Evolutionary conservation across 2,113 vertebrate genomes (phyloP).

Genomic region (Hypomesus transpacificus): DNA sequence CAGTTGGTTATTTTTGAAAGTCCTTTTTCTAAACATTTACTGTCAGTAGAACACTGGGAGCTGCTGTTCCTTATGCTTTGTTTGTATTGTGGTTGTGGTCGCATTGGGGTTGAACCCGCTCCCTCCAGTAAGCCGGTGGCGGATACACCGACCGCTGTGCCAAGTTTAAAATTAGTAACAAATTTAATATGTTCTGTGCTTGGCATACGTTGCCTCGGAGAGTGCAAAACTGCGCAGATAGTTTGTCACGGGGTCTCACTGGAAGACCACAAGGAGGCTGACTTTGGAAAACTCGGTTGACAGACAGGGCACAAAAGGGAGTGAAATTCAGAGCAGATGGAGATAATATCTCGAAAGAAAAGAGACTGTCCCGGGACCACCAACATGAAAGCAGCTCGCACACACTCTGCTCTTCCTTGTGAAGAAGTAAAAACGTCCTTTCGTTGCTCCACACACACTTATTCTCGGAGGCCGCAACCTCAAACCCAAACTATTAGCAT

Average conservation of each 20-base stretch:
- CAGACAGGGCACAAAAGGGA: slow-evolving; percentile 55
- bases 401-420: slow-evolving; percentile 43
- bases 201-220: slow-evolving; percentile 77
- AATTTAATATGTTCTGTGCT: slow-evolving; percentile 82
- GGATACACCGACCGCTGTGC: slow-evolving; percentile 74
- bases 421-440: slow-evolving; percentile 39
- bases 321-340: slow-evolving; percentile 72
- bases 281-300: slow-evolving; percentile 73
- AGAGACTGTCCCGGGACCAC: slow-evolving; percentile 48
- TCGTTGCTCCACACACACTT: slow-evolving; percentile 33
- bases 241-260: slow-evolving; percentile 79
- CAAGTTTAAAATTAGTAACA: slow-evolving; percentile 93
- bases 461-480: slow-evolving; percentile 56
- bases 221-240: slow-evolving; percentile 77
- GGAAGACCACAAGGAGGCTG: slow-evolving; percentile 80
- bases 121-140: slow-evolving; percentile 73
- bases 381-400: slow-evolving; percentile 45
- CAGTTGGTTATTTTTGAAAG: slow-evolving; percentile 70
- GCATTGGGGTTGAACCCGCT: slow-evolving; percentile 63
- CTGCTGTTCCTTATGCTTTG: slow-evolving; percentile 79
- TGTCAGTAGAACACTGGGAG: slow-evolving; percentile 68
- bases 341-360: slow-evolving; percentile 42
- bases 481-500: slow-evolving; percentile 68
- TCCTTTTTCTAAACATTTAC: slow-evolving; percentile 72
- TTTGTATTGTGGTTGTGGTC: slow-evolving; percentile 84